Conservation (phyloP, 1,140 invertebrate species). For the Aporrectodea caliginosa region DNA sequence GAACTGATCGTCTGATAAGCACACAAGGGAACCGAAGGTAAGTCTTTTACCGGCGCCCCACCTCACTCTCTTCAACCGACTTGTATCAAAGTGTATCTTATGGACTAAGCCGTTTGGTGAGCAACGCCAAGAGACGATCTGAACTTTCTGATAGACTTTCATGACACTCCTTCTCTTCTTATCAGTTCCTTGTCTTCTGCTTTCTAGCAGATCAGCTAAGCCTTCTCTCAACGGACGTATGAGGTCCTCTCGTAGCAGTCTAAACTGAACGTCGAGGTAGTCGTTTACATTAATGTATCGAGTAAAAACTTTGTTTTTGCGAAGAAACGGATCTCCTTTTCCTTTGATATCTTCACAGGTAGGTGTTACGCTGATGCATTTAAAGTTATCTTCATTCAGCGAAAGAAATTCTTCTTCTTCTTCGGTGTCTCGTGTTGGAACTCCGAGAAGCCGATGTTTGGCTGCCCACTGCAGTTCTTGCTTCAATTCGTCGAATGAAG, state of each 20-base stretch:
- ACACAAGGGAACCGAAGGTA: constrained; percentile 68
- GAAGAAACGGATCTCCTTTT: constrained; percentile 55
- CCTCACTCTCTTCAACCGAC: constrained; percentile 36
- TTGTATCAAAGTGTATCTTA: constrained; percentile 43
- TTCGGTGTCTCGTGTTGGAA: neutral
- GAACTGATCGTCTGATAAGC: constrained; percentile 67
- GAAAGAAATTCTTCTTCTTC: neutral
- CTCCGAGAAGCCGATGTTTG: neutral
- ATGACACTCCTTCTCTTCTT: constrained; percentile 11
- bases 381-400: constrained; percentile 44
- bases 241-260: constrained; percentile 69
- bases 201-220: constrained; percentile 40
- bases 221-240: constrained; percentile 54
- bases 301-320: constrained; percentile 63
- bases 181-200: neutral
- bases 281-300: constrained; percentile 64
- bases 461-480: neutral
- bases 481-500: neutral
- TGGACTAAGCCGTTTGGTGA: constrained; percentile 10
- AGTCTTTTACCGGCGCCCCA: constrained; percentile 60
- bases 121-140: neutral
- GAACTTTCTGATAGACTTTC: neutral
- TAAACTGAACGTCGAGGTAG: constrained; percentile 74
- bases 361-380: constrained; percentile 44
- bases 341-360: constrained; percentile 41